Percentiles rank a stretch among this genome's conserved stretches.
phyloP scores from a whole-genome alignment of 2,888 invertebrate genomes.

The Drosophila anomelani region DNA sequence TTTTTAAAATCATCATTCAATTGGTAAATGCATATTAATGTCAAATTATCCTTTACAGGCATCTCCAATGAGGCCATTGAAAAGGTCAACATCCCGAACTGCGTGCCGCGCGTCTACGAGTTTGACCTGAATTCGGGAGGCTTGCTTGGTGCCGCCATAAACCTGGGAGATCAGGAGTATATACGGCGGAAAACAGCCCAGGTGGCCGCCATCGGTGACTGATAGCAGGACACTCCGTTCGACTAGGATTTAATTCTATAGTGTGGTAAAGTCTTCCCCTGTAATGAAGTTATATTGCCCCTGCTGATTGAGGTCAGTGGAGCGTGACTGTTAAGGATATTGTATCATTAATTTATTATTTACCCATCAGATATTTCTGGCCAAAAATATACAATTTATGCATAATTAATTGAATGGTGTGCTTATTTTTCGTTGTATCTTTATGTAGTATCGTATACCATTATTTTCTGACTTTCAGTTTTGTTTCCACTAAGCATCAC shows the following conservation, averaged over 20 bases:
- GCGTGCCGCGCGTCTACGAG: constrained; percentile 92
- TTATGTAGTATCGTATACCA: background rate
- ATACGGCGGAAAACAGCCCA: constrained; percentile 91
- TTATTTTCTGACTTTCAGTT: background rate
- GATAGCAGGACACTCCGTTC: background rate
- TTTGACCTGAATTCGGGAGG: constrained; percentile 88
- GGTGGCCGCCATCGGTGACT: constrained; percentile 91
- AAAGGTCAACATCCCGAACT: constrained; percentile 91
- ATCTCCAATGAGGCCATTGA: constrained; percentile 90
- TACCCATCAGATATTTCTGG: constrained; percentile 34
- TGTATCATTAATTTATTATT: constrained; percentile 26
- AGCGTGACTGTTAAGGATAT: constrained; percentile 17
- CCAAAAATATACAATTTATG: constrained; percentile 39
- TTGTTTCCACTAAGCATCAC: background rate
- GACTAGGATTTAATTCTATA: background rate
- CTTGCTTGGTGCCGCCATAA: constrained; percentile 89
- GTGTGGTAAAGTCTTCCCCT: background rate
- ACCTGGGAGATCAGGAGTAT: constrained; percentile 92
- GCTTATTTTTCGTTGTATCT: background rate
- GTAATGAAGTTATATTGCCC: constrained; percentile 1
- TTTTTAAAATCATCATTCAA: background rate
- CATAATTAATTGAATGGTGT: background rate
- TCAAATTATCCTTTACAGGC: constrained; percentile 83
- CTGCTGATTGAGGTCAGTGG: background rate
- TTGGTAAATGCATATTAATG: background rate